These are phyloP conservation scores for Drosophila dunni DNA, from an alignment of 1,140 invertebrate species.

Conservation along the genomic window DNA sequence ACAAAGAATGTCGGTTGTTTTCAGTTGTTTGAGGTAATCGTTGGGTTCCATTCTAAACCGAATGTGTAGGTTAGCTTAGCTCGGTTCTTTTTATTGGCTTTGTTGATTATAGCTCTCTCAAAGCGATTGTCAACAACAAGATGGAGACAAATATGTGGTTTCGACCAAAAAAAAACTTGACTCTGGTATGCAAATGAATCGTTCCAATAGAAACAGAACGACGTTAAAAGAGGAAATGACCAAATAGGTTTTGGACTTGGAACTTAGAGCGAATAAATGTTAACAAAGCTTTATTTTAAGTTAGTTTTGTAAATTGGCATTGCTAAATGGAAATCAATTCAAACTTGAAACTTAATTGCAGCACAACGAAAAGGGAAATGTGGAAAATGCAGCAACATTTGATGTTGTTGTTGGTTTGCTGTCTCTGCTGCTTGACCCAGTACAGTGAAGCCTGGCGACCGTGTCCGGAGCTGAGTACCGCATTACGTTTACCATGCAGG, in stretches of 20 bases:
- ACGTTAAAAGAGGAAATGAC: conserved; percentile 72
- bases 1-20: conserved; percentile 1
- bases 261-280: conserved; percentile 1
- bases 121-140: conserved; percentile 25
- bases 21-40: conserved; percentile 10
- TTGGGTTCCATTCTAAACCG: conserved; percentile 19
- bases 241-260: conserved; percentile 53
- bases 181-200: conserved; percentile 70
- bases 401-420: conserved; percentile 51
- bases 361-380: conserved; percentile 56
- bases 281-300: conserved; percentile 6
- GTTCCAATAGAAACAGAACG: conserved; percentile 49
- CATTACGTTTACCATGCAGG: conserved; percentile 83
- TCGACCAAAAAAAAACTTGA: conserved; percentile 41
- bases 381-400: conserved; percentile 61
- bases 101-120: conserved; percentile 62
- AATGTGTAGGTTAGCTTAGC: conserved; percentile 25
- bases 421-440: conserved; percentile 54
- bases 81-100: conserved; percentile 46
- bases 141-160: conserved; percentile 59
- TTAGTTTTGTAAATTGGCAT: conserved; percentile 11
- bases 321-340: conserved; percentile 2
- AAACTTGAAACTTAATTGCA: conserved; percentile 47
- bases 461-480: conserved; percentile 84
- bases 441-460: conserved; percentile 77